Percentiles rank a stretch among this genome's conserved stretches.
phyloP scores from a whole-genome alignment of 2,888 invertebrate species.

The Rhopalosiphum nymphaeae region DNA sequence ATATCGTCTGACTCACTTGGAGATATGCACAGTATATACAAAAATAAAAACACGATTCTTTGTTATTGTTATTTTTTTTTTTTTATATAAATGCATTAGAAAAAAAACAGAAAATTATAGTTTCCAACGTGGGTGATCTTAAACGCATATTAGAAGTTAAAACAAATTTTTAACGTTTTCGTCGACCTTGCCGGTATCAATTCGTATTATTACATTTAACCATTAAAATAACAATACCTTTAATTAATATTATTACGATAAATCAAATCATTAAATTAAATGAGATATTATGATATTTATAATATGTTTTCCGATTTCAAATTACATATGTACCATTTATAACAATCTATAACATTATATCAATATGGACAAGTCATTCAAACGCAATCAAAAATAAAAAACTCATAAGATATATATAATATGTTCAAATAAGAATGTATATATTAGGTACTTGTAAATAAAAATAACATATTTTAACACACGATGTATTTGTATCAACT shows the following conservation, averaged over 20 bases:
- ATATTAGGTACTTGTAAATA: not conserved
- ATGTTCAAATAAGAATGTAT: not conserved
- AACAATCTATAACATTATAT: not conserved
- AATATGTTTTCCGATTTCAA: not conserved
- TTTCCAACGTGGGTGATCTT: conserved; percentile 1
- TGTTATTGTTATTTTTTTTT: not conserved
- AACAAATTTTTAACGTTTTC: not conserved
- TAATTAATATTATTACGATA: not conserved
- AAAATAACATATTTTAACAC: not conserved
- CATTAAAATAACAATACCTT: not conserved
- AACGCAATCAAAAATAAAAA: not conserved
- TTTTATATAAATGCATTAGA: not conserved
- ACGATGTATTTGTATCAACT: not conserved
- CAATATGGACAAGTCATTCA: not conserved
- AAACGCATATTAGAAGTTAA: not conserved
- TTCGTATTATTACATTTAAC: not conserved
- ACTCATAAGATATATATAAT: not conserved
- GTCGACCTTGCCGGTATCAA: not conserved
- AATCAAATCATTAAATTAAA: not conserved
- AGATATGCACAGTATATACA: not conserved
- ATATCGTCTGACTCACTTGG: not conserved
- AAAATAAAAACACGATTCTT: not conserved
- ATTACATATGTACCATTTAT: not conserved
- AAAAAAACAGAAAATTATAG: not conserved
- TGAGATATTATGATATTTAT: not conserved